Base-by-base conservation (phyloP, 2,113 vertebrate species). In the Apodemus sylvaticus region DNA sequence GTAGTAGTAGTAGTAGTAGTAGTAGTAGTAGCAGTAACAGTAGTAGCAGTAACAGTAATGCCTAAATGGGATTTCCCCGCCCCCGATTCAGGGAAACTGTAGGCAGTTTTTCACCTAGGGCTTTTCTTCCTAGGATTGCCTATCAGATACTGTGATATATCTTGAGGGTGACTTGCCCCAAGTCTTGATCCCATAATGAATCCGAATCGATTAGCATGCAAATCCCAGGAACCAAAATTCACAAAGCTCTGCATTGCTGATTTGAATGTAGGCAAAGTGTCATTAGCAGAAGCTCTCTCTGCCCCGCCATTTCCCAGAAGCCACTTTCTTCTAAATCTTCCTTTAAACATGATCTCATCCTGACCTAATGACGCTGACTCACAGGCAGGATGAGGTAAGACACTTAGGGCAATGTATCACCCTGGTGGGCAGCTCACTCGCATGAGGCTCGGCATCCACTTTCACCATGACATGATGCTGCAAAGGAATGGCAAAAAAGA, bases 291-390 rank as follows among this genome's bases (percentile, higher is more conserved):
- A 17, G 34, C 51, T 89, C 92, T 1, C n/a, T 20, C 24, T 34
- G 29, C 91, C 83, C 66, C 3, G 9, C 66, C 79, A 42, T 2
- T 98, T 97, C 97, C 96, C 97, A 97, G 97, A 98, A 98, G 9
- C 29, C 81, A 77, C 89, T 91, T 96, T 31, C 95, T 97, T 96
- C 95, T 82, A 89, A 94, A 89, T 89, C 78, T 97, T 98, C 94
- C 97, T 97, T 91, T 93, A 93, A 97, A 34, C 85, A 98, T 99
- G 98, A 99, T 97, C 98, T 99, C 98, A 99, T 97, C 93, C 87
- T 83, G 97, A 97, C 95, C 96, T 98, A 98, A 98, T 95, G 97
- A 97, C 98, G 98, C 98, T 99, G 98, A 99, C 98, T 99, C 98
- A 99, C 96, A 97, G 97, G 96, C 96, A 98, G 78, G 93, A 90